These are phyloP conservation scores for Chunga burmeisteri DNA, from an alignment of 2,113 vertebrate genomes.

Conservation along the genomic window DNA sequence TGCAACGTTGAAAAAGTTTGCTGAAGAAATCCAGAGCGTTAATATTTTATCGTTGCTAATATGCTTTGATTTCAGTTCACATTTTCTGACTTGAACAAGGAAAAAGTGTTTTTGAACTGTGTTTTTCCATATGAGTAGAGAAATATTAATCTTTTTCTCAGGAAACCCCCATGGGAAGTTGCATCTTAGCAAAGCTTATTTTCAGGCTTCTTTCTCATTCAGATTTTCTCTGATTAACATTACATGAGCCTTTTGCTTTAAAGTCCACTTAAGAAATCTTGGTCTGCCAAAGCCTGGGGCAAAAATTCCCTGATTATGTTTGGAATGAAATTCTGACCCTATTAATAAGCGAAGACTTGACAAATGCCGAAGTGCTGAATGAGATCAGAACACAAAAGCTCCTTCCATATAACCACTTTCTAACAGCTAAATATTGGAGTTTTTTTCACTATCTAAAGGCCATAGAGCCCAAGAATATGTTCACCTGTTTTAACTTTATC, in stretches of 20 bases:
- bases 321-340: not conserved
- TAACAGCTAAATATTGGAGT: not conserved
- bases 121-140: not conserved
- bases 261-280: not conserved
- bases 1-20: not conserved
- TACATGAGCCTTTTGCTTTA: not conserved
- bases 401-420: not conserved
- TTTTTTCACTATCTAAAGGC: not conserved
- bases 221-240: slow-evolving; percentile 1
- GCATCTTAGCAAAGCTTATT: not conserved
- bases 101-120: not conserved
- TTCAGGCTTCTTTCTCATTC: not conserved
- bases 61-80: not conserved
- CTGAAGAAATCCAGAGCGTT: not conserved
- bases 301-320: not conserved
- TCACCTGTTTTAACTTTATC: not conserved
- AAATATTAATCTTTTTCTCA: not conserved
- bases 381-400: not conserved
- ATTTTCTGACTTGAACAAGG: not conserved
- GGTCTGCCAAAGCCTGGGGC: not conserved
- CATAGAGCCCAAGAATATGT: not conserved
- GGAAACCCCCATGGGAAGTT: not conserved
- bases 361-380: not conserved
- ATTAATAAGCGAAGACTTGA: not conserved
- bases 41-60: slow-evolving; percentile 39